A percentile compares a stretch with the other conserved stretches of the same genome.
Conservation (phyloP, 2,113 vertebrate genomes). For the Chaenocephalus aceratus region DNA sequence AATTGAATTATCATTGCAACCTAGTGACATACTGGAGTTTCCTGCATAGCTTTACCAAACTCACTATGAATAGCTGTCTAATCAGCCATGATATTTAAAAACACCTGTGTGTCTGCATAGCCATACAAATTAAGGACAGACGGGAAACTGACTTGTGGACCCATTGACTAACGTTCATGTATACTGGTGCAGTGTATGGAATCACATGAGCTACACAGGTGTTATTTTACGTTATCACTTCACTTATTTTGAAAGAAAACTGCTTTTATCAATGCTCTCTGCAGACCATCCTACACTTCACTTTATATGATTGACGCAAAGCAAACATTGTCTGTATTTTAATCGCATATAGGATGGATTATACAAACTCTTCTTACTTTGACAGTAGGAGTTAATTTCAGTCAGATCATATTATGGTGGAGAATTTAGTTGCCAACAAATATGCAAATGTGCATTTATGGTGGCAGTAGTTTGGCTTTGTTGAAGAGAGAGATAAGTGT, state of each 20-base stretch:
- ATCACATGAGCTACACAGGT: background rate
- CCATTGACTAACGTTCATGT: background rate
- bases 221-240: background rate
- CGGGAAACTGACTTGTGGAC: background rate
- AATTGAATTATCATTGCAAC: background rate
- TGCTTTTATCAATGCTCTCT: background rate
- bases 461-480: slow-evolving; percentile 37
- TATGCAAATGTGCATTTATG: slow-evolving; percentile 9
- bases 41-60: background rate
- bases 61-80: background rate
- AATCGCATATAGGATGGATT: slow-evolving; percentile 5
- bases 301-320: background rate
- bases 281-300: background rate
- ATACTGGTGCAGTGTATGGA: background rate
- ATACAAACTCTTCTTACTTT: background rate
- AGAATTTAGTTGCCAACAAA: slow-evolving; percentile 40
- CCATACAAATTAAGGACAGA: background rate
- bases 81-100: background rate
- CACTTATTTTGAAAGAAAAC: background rate
- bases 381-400: slow-evolving; percentile 14
- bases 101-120: background rate
- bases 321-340: background rate
- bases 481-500: slow-evolving; percentile 7
- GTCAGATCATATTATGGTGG: background rate
- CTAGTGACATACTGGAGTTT: background rate